Conservation (phyloP, 2,797 vertebrate species). For the Coreius guichenoti region DNA sequence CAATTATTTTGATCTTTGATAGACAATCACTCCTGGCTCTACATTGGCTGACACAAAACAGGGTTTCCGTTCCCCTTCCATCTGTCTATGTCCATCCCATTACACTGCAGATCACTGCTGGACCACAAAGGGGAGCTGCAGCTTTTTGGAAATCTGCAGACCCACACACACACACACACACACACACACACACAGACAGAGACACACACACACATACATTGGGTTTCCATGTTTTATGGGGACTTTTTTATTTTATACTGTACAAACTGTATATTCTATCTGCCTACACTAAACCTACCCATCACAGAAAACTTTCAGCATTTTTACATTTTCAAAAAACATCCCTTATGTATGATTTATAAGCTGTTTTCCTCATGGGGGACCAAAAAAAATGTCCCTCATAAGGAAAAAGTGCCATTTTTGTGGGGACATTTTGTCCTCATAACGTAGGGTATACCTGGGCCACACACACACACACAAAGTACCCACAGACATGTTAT, state of each 20-base stretch:
- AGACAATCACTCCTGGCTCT: background rate
- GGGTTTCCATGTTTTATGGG: background rate
- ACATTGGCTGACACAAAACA: constrained; percentile 19
- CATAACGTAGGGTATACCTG: too few species aligned
- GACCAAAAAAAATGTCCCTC: background rate
- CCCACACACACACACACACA: constrained; percentile 25
- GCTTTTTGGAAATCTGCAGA: constrained; percentile 77
- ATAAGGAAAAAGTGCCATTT: too few species aligned
- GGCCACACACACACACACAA: background rate
- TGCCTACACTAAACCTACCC: background rate
- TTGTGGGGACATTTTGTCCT: too few species aligned
- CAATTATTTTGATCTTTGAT: constrained; percentile 12
- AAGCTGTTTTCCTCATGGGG: background rate
- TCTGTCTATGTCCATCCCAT: constrained; percentile 15
- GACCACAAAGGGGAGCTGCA: constrained; percentile 91
- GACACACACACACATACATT: background rate
- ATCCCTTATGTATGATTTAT: background rate
- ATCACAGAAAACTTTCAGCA: background rate
- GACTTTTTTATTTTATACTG: background rate
- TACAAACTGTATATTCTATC: background rate
- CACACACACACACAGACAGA: constrained; percentile 7
- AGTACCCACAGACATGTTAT: background rate
- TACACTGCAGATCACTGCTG: constrained; percentile 67
- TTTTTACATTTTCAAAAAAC: background rate
- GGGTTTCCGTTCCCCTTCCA: constrained; percentile 7